Evolutionary conservation across 2,888 invertebrate species (phyloP), one percentile per base, ranked within the genome.

Genomic region (Cyrtodaria siliqua): DNA sequence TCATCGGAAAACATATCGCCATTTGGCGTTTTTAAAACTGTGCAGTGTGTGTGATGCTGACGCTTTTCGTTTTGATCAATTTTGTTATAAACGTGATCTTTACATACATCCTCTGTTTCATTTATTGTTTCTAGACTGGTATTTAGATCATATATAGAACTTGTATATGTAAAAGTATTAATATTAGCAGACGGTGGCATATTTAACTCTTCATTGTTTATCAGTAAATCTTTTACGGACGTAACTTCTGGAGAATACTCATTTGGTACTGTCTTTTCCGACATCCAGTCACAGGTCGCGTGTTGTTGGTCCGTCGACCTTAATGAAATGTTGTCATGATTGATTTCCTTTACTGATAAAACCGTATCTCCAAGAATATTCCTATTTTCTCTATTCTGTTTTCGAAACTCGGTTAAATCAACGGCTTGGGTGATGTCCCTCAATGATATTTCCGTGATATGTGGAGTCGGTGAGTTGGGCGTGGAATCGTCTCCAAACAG

Each of bases 361-460:
- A 20, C n/a, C 20, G 6, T 44, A 4, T 44, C 44, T 18, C 44
- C 44, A 44, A 18, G n/a, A 20, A 62, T 38, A 27, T 29, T 47
- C 16, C 49, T 64, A 29, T 71, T 61, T 55, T 77, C 80, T 23
- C 63, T 23, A 47, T 82, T 83, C 24, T 83, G 81, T 59, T 71
- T 82, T 57, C 79, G 67, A 27, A 86, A 71, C 12, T 82, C 80
- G 3, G 82, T 82, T 24, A 85, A 70, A 40, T 90, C 89, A 6
- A 89, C 84, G 8, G 85, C 82, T 52, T 84, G 84, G 26, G 86
- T 83, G 1, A 90, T 82, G 38, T 90, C 86, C 50, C 85, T 85
- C 6, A 89, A 78, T 0, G 86, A 87, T 26, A 90, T 86, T 71
- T 89, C 89, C n/a, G 85, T 87, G 12, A 90, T 89, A 26, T 86